A percentile compares a stretch with the other conserved stretches of the same genome.
Conservation (phyloP, 1,140 invertebrate species). For the Nylanderia fulva region DNA sequence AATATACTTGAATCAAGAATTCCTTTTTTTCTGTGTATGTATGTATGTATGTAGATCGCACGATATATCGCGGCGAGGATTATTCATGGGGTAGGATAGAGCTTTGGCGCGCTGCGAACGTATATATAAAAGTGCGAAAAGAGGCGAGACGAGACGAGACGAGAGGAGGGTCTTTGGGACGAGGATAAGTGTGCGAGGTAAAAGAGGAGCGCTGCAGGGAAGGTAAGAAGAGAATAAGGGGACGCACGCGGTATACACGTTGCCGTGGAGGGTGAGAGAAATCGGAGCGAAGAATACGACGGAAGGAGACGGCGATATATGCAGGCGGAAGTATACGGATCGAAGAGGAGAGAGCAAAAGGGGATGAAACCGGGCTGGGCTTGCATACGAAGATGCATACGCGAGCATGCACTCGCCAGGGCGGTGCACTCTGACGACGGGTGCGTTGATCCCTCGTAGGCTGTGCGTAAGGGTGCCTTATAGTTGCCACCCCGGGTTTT, state of each 20-base stretch:
- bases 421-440: slow-evolving; percentile 82
- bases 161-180: slow-evolving; percentile 69
- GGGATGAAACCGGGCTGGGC: slow-evolving; percentile 76
- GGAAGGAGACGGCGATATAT: slow-evolving; percentile 17
- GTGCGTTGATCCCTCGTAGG: slow-evolving; percentile 83
- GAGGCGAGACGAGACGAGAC: slow-evolving; percentile 64
- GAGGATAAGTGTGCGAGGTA: slow-evolving; percentile 62
- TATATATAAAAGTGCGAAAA: slow-evolving; percentile 82
- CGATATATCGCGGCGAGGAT: slow-evolving; percentile 76
- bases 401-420: slow-evolving; percentile 81
- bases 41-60: slow-evolving; percentile 71
- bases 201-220: slow-evolving; percentile 51
- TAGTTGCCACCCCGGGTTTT: slow-evolving; percentile 77
- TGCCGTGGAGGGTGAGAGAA: slow-evolving; percentile 57
- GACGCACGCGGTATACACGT: slow-evolving; percentile 24
- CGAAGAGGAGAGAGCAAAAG: slow-evolving; percentile 11
- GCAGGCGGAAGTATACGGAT: slow-evolving; percentile 30
- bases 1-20: no score
- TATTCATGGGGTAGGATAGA: slow-evolving; percentile 78
- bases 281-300: slow-evolving; percentile 44
- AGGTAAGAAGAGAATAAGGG: slow-evolving; percentile 66
- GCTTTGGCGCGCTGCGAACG: slow-evolving; percentile 73
- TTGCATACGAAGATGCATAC: slow-evolving; percentile 83
- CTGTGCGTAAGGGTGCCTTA: slow-evolving; percentile 78
- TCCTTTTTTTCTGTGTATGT: no score